Percentiles rank a stretch among this genome's conserved stretches.
Conservation (phyloP, 2,888 invertebrate species). For the Ophioninae sp. region DNA sequence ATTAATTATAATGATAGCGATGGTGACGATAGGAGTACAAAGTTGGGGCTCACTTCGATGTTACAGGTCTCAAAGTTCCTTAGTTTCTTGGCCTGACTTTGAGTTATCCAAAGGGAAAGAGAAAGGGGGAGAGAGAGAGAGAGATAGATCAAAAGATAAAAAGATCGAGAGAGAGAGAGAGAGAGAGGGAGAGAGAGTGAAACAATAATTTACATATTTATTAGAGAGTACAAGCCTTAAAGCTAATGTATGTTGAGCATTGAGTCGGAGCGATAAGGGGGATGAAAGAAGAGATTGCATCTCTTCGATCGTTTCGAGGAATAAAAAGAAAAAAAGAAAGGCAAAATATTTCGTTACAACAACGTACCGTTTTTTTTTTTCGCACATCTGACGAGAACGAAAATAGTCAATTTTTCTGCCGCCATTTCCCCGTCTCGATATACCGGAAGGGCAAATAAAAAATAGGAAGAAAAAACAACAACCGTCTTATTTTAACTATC, state of each 20-base stretch:
- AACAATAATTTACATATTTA: constrained; percentile 76
- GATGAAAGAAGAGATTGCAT: constrained; percentile 51
- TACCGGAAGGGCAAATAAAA: background rate
- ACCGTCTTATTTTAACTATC: background rate
- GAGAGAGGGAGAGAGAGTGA: constrained; percentile 49
- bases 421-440: background rate
- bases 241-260: constrained; percentile 79
- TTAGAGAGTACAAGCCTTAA: constrained; percentile 72
- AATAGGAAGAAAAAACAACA: background rate
- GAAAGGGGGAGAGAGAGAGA: constrained; percentile 22
- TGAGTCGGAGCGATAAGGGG: constrained; percentile 70
- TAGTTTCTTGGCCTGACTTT: constrained; percentile 25
- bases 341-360: background rate
- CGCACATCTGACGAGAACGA: constrained; percentile 1
- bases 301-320: constrained; percentile 46
- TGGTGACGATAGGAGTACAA: constrained; percentile 21
- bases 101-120: constrained; percentile 50
- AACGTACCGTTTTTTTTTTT: background rate
- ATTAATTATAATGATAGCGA: constrained; percentile 34
- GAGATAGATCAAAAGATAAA: constrained; percentile 40
- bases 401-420: constrained; percentile 5
- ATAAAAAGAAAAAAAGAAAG: constrained; percentile 1
- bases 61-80: constrained; percentile 24
- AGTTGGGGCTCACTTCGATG: constrained; percentile 31
- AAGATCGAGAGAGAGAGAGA: constrained; percentile 58